Conservation (phyloP, 2,888 invertebrate genomes). For the Sclerodermus sp. region DNA sequence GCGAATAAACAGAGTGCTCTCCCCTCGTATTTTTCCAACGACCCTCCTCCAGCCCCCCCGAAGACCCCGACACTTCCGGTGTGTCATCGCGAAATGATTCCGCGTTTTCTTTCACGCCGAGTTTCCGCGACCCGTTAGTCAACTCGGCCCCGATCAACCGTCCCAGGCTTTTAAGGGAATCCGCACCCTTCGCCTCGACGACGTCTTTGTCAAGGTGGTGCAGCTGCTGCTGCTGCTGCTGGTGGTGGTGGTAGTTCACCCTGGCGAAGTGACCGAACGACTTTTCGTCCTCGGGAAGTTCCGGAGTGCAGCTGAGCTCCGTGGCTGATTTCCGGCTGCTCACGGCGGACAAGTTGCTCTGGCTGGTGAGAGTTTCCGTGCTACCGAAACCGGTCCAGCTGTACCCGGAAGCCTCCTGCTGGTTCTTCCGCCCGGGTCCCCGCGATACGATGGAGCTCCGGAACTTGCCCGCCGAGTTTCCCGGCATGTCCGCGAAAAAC, state of each 20-base stretch:
- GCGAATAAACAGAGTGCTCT: too few species aligned
- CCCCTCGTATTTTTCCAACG: too few species aligned
- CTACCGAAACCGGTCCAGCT: conserved; percentile 45
- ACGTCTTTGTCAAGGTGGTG: too few species aligned
- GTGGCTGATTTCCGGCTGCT: conserved; percentile 46
- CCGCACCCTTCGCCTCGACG: too few species aligned
- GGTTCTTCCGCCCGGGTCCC: not conserved
- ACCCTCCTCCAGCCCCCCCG: too few species aligned
- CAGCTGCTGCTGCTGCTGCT: too few species aligned
- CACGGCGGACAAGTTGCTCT: conserved; percentile 50
- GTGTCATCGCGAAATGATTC: too few species aligned
- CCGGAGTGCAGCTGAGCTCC: conserved; percentile 40
- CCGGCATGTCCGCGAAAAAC: conserved; percentile 43
- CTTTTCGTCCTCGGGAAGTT: conserved; percentile 13
- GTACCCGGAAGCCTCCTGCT: conserved; percentile 6
- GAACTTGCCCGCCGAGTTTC: not conserved
- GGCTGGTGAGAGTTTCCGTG: conserved; percentile 51
- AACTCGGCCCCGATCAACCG: too few species aligned
- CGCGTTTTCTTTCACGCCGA: too few species aligned
- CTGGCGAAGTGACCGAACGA: not conserved
- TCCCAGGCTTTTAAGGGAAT: too few species aligned
- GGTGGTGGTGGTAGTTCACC: conserved; percentile 7
- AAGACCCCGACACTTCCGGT: too few species aligned
- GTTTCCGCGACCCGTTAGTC: too few species aligned
- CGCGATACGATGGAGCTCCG: not conserved